phyloP scores from a whole-genome alignment of 2,797 vertebrate genomes.

The Telmatherina bonti region DNA sequence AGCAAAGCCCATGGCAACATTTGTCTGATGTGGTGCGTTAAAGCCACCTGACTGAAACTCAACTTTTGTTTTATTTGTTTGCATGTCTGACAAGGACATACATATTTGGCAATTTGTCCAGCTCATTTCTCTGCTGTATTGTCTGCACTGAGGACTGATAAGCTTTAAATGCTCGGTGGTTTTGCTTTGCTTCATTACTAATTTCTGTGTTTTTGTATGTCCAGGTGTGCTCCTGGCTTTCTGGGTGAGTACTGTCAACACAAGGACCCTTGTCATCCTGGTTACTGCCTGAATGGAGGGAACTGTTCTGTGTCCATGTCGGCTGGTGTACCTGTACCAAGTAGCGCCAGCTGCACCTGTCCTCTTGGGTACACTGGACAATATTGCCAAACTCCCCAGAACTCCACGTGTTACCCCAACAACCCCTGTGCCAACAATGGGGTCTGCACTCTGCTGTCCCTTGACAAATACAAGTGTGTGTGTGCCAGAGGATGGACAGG shows the following conservation, averaged over 20 bases:
- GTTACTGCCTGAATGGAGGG: slow-evolving; percentile 90
- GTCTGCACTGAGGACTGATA: slow-evolving; percentile 12
- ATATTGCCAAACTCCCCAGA: slow-evolving; percentile 87
- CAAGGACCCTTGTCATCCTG: slow-evolving; percentile 89
- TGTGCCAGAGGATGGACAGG: slow-evolving; percentile 91
- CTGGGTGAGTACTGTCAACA: slow-evolving; percentile 94
- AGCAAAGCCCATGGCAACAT: slow-evolving; percentile 16
- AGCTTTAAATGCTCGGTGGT: slow-evolving; percentile 17
- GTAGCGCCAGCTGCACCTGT: slow-evolving; percentile 85
- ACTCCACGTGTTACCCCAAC: slow-evolving; percentile 88
- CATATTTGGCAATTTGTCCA: slow-evolving; percentile 23
- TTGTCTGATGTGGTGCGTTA: slow-evolving; percentile 68
- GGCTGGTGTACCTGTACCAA: slow-evolving; percentile 77
- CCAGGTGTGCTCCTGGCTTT: slow-evolving; percentile 90
- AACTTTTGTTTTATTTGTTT: slow-evolving; percentile 68
- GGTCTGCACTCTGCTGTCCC: slow-evolving; percentile 83
- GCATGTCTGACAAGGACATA: slow-evolving; percentile 16
- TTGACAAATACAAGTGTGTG: slow-evolving; percentile 86
- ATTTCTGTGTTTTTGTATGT: slow-evolving; percentile 48
- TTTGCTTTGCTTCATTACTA: slow-evolving; percentile 13
- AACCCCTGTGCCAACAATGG: slow-evolving; percentile 90
- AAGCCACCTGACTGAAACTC: slow-evolving; percentile 59
- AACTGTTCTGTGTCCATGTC: slow-evolving; percentile 86
- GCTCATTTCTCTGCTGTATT: slow-evolving; percentile 32
- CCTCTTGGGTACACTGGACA: slow-evolving; percentile 87